Evolutionary conservation across 2,113 vertebrate genomes (phyloP).

Genomic region (Oenanthe melanoleuca): DNA sequence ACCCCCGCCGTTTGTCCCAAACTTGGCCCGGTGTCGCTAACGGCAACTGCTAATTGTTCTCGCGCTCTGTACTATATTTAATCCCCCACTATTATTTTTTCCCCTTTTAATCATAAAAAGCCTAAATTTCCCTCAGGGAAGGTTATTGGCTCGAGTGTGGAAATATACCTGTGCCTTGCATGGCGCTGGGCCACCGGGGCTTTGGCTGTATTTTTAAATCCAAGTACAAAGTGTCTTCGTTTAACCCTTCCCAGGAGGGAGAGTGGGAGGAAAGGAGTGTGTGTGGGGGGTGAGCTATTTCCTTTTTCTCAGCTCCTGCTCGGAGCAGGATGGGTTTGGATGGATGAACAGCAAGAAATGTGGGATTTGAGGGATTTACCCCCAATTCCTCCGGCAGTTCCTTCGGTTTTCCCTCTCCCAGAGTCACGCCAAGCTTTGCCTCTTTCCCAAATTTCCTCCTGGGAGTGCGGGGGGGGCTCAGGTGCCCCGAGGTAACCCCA

Average conservation of each 20-base stretch:
- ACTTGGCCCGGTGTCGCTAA: neutral
- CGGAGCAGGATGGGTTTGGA: neutral
- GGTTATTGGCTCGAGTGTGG: conserved; percentile 62
- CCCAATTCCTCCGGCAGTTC: rapidly evolving
- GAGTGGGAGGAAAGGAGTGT: neutral
- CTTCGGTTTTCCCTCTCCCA: neutral
- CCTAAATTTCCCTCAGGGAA: conserved; percentile 71
- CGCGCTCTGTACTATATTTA: conserved; percentile 61
- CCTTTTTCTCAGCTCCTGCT: neutral
- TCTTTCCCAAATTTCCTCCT: neutral
- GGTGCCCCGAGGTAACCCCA: conserved; percentile 5
- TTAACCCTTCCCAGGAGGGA: conserved; percentile 23
- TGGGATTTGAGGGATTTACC: neutral
- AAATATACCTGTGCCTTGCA: conserved; percentile 62
- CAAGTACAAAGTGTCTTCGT: conserved; percentile 62
- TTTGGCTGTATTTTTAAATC: conserved; percentile 66
- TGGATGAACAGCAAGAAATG: rapidly evolving
- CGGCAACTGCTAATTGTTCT: conserved; percentile 65
- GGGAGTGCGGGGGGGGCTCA: rapidly evolving
- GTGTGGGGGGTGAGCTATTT: neutral
- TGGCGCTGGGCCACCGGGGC: neutral
- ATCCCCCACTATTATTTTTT: conserved; percentile 68
- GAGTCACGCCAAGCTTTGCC: neutral
- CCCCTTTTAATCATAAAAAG: conserved; percentile 72
- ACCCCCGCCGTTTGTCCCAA: neutral